Evolutionary conservation across 2,113 vertebrate species (phyloP), one percentile per base, ranked within the genome.

Genomic region (Lasiurus borealis): DNA sequence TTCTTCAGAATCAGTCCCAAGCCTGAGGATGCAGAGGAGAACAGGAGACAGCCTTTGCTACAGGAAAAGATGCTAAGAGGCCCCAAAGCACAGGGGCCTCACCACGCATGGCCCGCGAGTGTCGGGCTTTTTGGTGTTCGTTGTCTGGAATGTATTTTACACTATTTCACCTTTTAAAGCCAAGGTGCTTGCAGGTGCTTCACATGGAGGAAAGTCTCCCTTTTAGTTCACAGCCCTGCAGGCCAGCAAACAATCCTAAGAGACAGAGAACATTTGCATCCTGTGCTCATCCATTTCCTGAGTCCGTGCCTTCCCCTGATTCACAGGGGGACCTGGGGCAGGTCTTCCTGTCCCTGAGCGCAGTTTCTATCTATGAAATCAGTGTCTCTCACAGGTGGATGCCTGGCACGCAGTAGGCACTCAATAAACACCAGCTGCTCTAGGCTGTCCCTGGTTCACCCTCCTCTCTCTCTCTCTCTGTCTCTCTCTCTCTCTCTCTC

Each of bases 371-470:
- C 68, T 50, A 0, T 57, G 36, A 85, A 9, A 64, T 36, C 19
- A 12, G 27, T 18, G 82, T n/a, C 62, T 23, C 31, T 31, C 31
- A 16, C 21, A 4, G 14, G 31, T 6, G 1, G 10, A 25, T 10
- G 46, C n/a, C 19, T 11, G 57, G 44, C 18, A 46, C 34, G 31
- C 21, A 48, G 66, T 66, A 92, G 88, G 62, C 50, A 6, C 77
- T 95, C 86, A 57, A 2, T 50, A 75, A 93, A 88, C 46, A 8
- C 66, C 66, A 34, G 50, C 34, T 54, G 10, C 64, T 25, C 16
- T 34, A 13, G 59, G 59, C n/a, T 50, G 15, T 73, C 96, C 96
- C 95, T 96, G 95, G 95, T 95, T 95, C 91, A 16, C 29, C 25
- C 25, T 36, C n/a, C 40, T 54, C 6, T 82, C 18, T 25, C 10